Evolutionary conservation across 2,113 vertebrate genomes (phyloP), one percentile per base, ranked within the genome.

Genomic region (Narcine bancroftii): DNA sequence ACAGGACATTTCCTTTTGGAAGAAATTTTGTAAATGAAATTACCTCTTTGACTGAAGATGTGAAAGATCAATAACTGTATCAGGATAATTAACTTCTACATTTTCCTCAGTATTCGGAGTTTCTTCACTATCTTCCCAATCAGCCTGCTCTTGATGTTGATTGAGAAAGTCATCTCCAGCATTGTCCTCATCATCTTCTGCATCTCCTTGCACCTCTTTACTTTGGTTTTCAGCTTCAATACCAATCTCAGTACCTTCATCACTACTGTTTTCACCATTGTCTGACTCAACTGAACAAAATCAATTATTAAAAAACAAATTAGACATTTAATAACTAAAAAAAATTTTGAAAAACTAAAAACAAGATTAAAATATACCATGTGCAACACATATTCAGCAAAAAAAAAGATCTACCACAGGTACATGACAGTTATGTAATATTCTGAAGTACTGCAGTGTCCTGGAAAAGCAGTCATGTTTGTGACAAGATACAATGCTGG

Each of bases 11-110:
- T 77, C 75, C 36, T 77, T 77, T 24, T 17, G 6, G 75, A 6
- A n/a, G n/a, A n/a, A n/a, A n/a, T n/a, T n/a, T n/a, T n/a, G n/a
- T 73, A 39, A 63, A 77, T 92, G 15, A 92, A 89, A 29, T 69
- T 94, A 98, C 99, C 98, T 98, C 94, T 95, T 97, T 24, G 97
- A 93, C 89, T 98, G 98, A 45, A 99, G 96, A 93, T 99, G 97
- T 0, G 98, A 97, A 92, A 99, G 96, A 66, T 98, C 97, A 36
- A 99, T 99, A 3, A 96, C 95, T 0, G 99, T 99, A 73, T 99
- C 98, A 0, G 99, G 99, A 85, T 98, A 99, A 94, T 93, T 94
- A 75, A 98, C 73, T 42, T 33, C 83, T n/a, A 92, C 93, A 73
- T 93, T 93, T 50, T 94, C 95, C n/a, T 72, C 93, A 45, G 87